Percentiles rank a stretch among this genome's conserved stretches.
Evolutionary conservation across 2,797 vertebrate genomes (phyloP).

Genomic region (Eospalax fontanierii): DNA sequence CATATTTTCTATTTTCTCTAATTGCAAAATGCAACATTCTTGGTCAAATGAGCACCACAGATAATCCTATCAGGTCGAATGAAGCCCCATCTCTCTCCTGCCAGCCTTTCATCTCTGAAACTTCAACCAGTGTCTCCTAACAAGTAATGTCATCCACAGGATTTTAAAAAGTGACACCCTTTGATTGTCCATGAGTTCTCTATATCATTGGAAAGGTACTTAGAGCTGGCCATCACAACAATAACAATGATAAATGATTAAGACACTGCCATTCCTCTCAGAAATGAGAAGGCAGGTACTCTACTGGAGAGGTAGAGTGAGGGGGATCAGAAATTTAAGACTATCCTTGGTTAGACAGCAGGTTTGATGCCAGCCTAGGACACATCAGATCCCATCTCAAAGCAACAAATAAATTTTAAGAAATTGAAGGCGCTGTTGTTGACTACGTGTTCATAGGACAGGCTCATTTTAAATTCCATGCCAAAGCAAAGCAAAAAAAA

Average conservation of each 20-base stretch:
- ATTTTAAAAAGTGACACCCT: constrained; percentile 26
- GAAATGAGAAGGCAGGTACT: not conserved
- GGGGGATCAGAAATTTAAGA: not conserved
- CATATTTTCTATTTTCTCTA: not conserved
- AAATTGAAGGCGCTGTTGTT: not conserved
- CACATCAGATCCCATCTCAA: not conserved
- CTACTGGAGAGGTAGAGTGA: not conserved
- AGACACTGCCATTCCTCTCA: not conserved
- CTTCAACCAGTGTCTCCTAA: not conserved
- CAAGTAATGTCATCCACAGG: not conserved
- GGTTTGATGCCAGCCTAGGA: not conserved
- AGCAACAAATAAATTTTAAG: not conserved
- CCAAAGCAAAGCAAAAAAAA: not conserved
- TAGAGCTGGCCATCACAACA: not conserved
- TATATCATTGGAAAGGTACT: not conserved
- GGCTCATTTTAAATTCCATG: not conserved
- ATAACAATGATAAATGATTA: too few species aligned
- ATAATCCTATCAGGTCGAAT: not conserved
- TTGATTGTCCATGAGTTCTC: not conserved
- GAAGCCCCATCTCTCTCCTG: not conserved
- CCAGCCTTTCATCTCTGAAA: not conserved
- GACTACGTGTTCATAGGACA: not conserved
- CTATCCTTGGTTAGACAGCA: too few species aligned
- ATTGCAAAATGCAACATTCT: not conserved
- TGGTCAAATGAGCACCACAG: not conserved